Evolutionary conservation across 2,113 vertebrate genomes (phyloP).

Genomic region (Numida meleagris): DNA sequence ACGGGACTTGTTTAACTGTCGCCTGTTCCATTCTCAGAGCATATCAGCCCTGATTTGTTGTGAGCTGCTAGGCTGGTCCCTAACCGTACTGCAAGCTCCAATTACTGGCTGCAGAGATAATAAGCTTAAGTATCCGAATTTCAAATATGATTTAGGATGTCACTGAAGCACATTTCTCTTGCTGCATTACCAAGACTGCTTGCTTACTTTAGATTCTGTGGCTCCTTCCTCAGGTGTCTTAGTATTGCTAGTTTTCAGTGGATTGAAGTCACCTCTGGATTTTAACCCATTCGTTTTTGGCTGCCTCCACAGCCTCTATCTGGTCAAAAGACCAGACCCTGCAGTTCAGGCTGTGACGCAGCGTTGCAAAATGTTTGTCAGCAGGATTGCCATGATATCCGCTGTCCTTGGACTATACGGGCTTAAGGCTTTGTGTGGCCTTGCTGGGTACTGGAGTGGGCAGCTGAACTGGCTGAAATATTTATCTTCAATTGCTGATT

Average conservation of each 20-base stretch:
- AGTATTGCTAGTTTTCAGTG: not conserved
- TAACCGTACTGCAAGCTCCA: not conserved
- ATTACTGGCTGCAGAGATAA: constrained; percentile 32
- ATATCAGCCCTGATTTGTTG: constrained; percentile 10
- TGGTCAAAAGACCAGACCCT: not conserved
- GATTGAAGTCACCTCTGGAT: not conserved
- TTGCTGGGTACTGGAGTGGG: accelerated
- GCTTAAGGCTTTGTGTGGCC: not conserved
- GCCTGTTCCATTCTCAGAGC: not conserved
- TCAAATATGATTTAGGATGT: constrained; percentile 30
- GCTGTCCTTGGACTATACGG: not conserved
- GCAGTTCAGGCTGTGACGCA: accelerated
- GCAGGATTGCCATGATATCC: not conserved
- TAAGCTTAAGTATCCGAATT: constrained; percentile 38
- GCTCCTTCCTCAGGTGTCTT: not conserved
- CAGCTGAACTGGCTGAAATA: not conserved
- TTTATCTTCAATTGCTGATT: not conserved
- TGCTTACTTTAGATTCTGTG: not conserved
- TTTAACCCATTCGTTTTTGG: not conserved
- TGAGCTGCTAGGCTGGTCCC: not conserved
- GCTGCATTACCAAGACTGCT: not conserved
- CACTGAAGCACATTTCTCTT: not conserved
- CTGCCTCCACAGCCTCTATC: accelerated
- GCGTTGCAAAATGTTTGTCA: not conserved
- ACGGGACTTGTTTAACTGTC: not conserved